Percentiles rank a stretch among this genome's conserved stretches.
These are phyloP conservation scores for Plotosus lineatus DNA, from an alignment of 2,113 vertebrate genomes.

Conservation along the genomic window DNA sequence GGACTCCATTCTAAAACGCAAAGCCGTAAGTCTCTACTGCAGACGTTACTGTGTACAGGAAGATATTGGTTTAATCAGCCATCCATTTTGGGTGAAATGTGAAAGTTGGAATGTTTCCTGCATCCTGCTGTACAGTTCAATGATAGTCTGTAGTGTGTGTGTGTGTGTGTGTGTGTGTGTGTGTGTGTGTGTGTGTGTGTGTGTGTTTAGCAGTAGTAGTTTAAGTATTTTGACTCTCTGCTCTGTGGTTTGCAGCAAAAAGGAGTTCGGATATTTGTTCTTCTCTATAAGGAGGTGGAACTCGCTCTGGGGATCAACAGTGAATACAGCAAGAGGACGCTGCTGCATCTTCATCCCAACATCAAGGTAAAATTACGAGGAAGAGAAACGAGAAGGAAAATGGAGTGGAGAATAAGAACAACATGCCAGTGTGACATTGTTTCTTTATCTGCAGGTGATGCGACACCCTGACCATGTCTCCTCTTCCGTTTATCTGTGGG, in stretches of 20 bases:
- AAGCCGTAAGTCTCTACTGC: conserved; percentile 79
- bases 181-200: too few relatives aligned
- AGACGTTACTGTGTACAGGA: neutral
- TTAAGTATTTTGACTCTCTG: conserved; percentile 27
- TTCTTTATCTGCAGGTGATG: conserved; percentile 80
- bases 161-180: neutral
- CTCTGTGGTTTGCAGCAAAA: conserved; percentile 80
- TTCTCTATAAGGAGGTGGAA: conserved; percentile 97
- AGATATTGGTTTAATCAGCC: neutral
- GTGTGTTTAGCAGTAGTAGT: neutral
- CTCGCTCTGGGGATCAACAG: conserved; percentile 95
- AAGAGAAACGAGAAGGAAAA: neutral
- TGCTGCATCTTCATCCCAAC: conserved; percentile 85
- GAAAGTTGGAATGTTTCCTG: neutral
- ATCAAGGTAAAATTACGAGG: conserved; percentile 80
- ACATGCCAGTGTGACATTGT: neutral
- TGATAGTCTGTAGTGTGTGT: neutral
- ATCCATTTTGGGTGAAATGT: neutral
- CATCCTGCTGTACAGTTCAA: neutral
- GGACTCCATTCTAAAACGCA: conserved; percentile 87
- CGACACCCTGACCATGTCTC: conserved; percentile 96
- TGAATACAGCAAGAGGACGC: conserved; percentile 89
- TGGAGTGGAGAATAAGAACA: neutral
- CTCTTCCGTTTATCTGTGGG: conserved; percentile 92
- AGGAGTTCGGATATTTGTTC: conserved; percentile 89